Evolutionary conservation across 2,113 vertebrate species (phyloP).

Genomic region (Brachyistius frenatus): DNA sequence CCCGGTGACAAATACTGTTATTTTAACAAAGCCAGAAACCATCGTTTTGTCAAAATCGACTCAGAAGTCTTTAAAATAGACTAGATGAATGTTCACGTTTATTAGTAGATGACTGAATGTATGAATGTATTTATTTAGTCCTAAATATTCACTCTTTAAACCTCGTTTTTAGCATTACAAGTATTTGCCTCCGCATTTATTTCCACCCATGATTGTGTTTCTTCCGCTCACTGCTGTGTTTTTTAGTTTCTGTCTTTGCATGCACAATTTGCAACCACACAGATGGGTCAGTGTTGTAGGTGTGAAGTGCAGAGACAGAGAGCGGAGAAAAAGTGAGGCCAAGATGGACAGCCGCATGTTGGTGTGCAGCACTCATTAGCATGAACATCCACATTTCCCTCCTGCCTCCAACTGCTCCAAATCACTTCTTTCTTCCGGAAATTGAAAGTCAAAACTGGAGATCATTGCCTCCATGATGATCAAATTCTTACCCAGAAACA

Average conservation of each 20-base stretch:
- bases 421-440: too few species aligned
- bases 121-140: not conserved
- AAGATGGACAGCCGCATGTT: constrained; percentile 15
- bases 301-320: constrained; percentile 57
- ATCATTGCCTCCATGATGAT: not conserved
- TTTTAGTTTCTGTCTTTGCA: not conserved
- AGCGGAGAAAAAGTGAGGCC: constrained; percentile 49
- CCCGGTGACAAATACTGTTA: constrained; percentile 42
- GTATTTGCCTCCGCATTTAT: not conserved
- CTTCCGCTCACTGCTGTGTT: not conserved
- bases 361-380: constrained; percentile 49
- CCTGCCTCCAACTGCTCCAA: not conserved
- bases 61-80: not conserved
- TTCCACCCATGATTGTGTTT: constrained; percentile 4
- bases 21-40: constrained; percentile 46
- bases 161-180: not conserved
- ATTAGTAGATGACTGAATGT: not conserved
- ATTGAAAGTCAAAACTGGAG: too few species aligned
- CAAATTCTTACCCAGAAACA: not conserved
- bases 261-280: not conserved
- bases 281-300: constrained; percentile 64
- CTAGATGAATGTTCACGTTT: constrained; percentile 16
- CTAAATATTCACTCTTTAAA: too few species aligned
- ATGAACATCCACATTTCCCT: constrained; percentile 28
- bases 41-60: constrained; percentile 28